These are phyloP conservation scores for Steromphala cineraria DNA, from an alignment of 2,888 invertebrate genomes.

Conservation along the genomic window DNA sequence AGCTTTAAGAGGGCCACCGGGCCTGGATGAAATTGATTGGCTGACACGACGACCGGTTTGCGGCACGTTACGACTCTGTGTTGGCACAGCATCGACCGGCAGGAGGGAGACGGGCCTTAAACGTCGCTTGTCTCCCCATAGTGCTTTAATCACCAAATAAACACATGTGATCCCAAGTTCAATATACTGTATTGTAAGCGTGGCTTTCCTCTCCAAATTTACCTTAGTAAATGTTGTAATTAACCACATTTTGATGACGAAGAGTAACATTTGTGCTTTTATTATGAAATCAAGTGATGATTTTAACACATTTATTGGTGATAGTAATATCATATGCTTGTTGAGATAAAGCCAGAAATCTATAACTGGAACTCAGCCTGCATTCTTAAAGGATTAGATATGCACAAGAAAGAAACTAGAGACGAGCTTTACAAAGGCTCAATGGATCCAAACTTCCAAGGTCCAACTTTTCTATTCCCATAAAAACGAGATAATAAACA, in stretches of 20 bases:
- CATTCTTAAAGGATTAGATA: not conserved
- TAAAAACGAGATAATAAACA: not conserved
- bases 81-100: not conserved
- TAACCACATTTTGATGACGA: too few species aligned
- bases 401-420: not conserved
- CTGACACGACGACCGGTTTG: not conserved
- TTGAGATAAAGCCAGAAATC: not conserved
- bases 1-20: not conserved
- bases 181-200: conserved; percentile 12
- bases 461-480: not conserved
- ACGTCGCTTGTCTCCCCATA: conserved; percentile 15
- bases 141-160: conserved; percentile 12
- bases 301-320: too few species aligned
- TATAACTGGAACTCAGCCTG: conserved; percentile 4
- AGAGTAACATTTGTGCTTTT: too few species aligned
- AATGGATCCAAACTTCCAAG: not conserved
- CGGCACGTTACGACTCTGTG: conserved; percentile 6
- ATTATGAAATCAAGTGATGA: too few species aligned
- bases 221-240: not conserved
- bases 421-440: not conserved
- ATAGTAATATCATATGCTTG: too few species aligned
- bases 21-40: not conserved
- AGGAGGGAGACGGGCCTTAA: not conserved
- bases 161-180: conserved; percentile 7
- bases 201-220: not conserved